phyloP scores from a whole-genome alignment of 2,888 invertebrate species.

The Zygaena filipendulae region DNA sequence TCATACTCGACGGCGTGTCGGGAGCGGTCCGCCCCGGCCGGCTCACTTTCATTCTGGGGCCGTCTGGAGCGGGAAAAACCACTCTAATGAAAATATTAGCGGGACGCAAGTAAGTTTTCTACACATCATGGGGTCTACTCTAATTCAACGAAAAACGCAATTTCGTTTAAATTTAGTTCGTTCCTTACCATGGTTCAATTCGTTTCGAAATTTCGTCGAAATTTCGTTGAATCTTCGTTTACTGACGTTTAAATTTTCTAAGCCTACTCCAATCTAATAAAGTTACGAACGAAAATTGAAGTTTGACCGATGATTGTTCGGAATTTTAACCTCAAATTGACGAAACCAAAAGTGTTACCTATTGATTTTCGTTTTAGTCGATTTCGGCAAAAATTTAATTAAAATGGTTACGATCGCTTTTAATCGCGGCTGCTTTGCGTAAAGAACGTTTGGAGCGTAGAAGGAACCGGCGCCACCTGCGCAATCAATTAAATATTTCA shows the following conservation, averaged over 20 bases:
- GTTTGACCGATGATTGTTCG: too few relatives aligned
- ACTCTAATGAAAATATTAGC: constrained; percentile 80
- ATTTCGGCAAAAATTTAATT: too few relatives aligned
- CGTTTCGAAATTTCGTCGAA: too few relatives aligned
- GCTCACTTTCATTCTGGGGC: constrained; percentile 74
- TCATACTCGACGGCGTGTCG: constrained; percentile 64
- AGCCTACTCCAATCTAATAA: too few relatives aligned
- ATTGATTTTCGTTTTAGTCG: too few relatives aligned
- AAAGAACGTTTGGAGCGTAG: constrained; percentile 20
- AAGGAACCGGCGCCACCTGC: constrained; percentile 16
- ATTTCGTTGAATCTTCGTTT: too few relatives aligned
- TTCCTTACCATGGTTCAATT: background rate
- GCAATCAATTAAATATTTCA: background rate
- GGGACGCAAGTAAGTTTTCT: constrained; percentile 74
- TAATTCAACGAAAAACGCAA: too few relatives aligned
- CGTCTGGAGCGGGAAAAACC: constrained; percentile 82
- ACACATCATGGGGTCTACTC: too few relatives aligned
- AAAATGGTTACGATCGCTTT: constrained; percentile 1
- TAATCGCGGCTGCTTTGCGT: constrained; percentile 1
- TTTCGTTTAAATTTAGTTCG: background rate
- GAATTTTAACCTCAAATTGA: too few relatives aligned
- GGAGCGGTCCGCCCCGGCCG: constrained; percentile 72
- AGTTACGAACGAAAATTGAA: too few relatives aligned
- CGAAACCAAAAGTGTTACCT: too few relatives aligned
- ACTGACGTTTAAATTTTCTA: too few relatives aligned